Evolutionary conservation across 92 coral and sea anemone species (phyloP).

Genomic region (Heteractis magnifica): DNA sequence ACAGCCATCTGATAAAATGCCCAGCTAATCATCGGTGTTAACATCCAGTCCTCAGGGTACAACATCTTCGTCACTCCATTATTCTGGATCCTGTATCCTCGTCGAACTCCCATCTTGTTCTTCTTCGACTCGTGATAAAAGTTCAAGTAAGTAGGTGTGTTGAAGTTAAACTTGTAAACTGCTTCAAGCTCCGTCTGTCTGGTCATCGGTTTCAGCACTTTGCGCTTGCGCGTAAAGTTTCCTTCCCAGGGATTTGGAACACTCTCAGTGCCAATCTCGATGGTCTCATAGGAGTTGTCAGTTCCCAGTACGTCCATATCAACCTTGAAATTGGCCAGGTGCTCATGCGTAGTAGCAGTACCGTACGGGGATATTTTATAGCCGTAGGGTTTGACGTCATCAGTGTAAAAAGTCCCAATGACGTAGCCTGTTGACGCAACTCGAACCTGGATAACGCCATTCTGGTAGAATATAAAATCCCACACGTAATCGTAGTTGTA

Average conservation of each 20-base stretch:
- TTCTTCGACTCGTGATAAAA: constrained; percentile 57
- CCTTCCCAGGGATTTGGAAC: constrained; percentile 72
- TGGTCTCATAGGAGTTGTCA: constrained; percentile 62
- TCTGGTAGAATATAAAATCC: constrained; percentile 80
- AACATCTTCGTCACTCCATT: constrained; percentile 62
- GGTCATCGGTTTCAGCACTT: constrained; percentile 63
- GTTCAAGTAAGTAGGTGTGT: constrained; percentile 78
- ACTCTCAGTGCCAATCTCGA: constrained; percentile 58
- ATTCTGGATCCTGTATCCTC: constrained; percentile 87
- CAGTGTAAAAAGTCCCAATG: constrained; percentile 47
- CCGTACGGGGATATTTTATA: constrained; percentile 47
- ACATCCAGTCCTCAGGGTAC: constrained; percentile 82
- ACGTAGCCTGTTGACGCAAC: constrained; percentile 65
- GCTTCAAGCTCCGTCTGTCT: constrained; percentile 82
- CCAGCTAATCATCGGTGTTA: constrained; percentile 72
- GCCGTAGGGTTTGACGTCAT: constrained; percentile 38
- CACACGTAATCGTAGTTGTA: constrained; percentile 71
- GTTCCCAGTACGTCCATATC: constrained; percentile 61
- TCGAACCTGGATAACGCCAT: constrained; percentile 81
- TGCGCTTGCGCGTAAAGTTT: constrained; percentile 60
- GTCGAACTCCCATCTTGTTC: constrained; percentile 69
- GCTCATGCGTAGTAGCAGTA: constrained; percentile 60
- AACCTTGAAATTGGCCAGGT: constrained; percentile 67
- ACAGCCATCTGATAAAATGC: constrained; percentile 83
- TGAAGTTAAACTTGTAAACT: constrained; percentile 77